A percentile compares a stretch with the other conserved stretches of the same genome.
Conservation (phyloP, 2,113 vertebrate species). For the Octodon degus region DNA sequence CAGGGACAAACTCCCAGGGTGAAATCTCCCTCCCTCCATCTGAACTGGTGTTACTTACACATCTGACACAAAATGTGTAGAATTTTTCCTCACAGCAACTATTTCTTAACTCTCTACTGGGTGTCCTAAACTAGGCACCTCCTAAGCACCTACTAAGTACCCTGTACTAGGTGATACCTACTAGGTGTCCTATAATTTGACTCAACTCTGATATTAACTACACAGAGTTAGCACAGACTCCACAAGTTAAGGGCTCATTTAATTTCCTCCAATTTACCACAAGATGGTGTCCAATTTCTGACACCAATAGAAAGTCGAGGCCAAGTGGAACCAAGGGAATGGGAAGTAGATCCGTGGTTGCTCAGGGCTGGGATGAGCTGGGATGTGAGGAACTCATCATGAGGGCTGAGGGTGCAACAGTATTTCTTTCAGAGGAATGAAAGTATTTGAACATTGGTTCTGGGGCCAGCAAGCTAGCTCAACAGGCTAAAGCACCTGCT, state of each 20-base stretch:
- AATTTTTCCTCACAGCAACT: background rate
- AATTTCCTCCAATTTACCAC: too few species aligned
- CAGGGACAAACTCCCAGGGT: background rate
- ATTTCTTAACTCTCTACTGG: background rate
- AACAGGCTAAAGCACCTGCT: too few species aligned
- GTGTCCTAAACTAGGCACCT: too few species aligned
- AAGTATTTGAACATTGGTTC: too few species aligned
- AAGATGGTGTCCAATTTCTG: background rate
- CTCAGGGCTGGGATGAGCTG: background rate
- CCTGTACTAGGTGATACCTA: too few species aligned
- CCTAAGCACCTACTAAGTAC: too few species aligned
- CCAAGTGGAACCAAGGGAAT: background rate
- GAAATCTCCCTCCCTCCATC: background rate
- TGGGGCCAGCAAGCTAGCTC: too few species aligned
- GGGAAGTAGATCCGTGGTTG: background rate
- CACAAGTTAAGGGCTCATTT: background rate
- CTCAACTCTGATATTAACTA: background rate
- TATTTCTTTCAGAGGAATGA: background rate
- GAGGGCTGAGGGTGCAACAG: background rate
- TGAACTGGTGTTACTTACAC: background rate
- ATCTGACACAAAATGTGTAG: background rate
- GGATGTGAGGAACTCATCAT: background rate
- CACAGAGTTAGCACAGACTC: background rate
- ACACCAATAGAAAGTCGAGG: background rate
- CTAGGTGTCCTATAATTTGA: background rate